A percentile compares a stretch with the other conserved stretches of the same genome.
These are phyloP conservation scores for Calcarius lapponicus DNA, from an alignment of 2,797 vertebrate genomes.

Conservation along the genomic window DNA sequence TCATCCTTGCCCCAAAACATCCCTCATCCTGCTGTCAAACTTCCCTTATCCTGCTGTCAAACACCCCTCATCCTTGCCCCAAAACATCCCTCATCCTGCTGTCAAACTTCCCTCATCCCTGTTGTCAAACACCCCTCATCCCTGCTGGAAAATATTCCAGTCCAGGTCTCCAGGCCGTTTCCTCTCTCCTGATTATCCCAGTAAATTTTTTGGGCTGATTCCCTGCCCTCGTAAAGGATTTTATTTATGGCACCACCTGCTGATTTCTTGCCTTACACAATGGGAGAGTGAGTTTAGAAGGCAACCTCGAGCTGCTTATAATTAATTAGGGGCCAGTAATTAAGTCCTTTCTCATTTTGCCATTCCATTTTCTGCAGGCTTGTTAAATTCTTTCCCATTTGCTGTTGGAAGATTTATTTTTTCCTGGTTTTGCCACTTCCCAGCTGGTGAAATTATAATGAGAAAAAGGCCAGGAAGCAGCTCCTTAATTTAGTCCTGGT, in stretches of 20 bases:
- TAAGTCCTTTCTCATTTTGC: background rate
- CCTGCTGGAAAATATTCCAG: background rate
- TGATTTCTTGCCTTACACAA: background rate
- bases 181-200: background rate
- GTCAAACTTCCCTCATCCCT: no score
- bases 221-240: background rate
- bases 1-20: no score
- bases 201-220: background rate
- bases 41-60: background rate
- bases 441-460: background rate
- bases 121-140: background rate
- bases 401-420: background rate
- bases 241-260: background rate
- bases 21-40: background rate
- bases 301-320: background rate
- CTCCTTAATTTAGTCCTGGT: background rate
- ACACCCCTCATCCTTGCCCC: no score
- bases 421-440: background rate
- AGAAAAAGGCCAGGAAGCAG: background rate
- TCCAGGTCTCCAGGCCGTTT: background rate
- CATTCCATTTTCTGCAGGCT: background rate
- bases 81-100: no score
- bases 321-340: background rate
- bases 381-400: background rate
- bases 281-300: background rate